Conservation (phyloP, 92 coral and sea anemone genomes). For the Heteractis magnifica region DNA sequence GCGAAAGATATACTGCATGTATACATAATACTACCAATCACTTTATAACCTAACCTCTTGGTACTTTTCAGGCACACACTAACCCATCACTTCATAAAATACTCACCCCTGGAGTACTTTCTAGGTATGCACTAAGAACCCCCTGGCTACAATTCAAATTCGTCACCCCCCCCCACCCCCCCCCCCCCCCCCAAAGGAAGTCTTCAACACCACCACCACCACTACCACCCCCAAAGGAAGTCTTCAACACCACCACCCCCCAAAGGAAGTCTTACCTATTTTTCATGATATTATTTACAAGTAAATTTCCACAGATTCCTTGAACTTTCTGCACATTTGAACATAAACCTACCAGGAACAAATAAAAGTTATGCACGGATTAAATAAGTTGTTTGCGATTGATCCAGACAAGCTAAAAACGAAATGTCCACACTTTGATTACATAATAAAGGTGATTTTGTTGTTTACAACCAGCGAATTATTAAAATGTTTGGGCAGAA, state of each 20-base stretch:
- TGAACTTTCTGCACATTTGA: constrained; percentile 50
- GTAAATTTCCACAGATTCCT: constrained; percentile 34
- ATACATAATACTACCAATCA: no score
- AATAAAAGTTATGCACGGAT: background rate
- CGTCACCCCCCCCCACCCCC: background rate
- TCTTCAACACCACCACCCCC: background rate
- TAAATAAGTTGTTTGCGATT: no score
- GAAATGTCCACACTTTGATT: background rate
- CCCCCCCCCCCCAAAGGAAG: background rate
- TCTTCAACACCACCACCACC: background rate
- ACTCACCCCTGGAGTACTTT: no score
- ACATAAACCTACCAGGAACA: constrained; percentile 21
- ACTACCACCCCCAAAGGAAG: background rate
- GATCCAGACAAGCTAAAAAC: no score
- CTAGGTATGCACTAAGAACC: background rate
- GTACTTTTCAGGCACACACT: no score
- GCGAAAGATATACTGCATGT: no score
- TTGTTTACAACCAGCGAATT: background rate
- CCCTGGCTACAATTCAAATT: background rate
- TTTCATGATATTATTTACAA: constrained; percentile 39
- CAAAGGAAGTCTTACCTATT: constrained; percentile 45
- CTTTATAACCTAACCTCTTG: no score
- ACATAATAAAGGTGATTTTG: background rate
- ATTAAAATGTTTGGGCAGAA: background rate
- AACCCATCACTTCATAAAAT: no score